phyloP scores from a whole-genome alignment of 2,888 invertebrate species.

The Drosophila ustulata region DNA sequence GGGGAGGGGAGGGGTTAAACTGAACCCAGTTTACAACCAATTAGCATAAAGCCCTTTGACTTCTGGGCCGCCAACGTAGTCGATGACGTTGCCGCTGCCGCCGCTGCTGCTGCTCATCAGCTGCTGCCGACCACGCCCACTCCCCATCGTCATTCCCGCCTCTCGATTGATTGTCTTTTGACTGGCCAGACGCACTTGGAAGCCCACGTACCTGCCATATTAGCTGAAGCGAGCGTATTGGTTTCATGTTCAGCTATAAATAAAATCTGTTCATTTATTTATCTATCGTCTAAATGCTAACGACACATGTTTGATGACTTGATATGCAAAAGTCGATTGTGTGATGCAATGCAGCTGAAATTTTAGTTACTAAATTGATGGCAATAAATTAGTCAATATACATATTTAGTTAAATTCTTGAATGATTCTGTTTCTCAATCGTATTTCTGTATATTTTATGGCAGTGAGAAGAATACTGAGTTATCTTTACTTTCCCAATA shows the following conservation, averaged over 20 bases:
- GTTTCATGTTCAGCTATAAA: not conserved
- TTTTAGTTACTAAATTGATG: too few relatives aligned
- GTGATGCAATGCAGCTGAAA: too few relatives aligned
- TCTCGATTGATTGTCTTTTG: conserved; percentile 41
- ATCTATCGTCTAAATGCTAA: not conserved
- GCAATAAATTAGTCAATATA: too few relatives aligned
- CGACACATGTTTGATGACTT: not conserved
- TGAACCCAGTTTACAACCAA: conserved; percentile 49
- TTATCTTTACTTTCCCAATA: too few relatives aligned
- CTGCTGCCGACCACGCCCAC: conserved; percentile 25
- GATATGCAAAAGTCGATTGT: too few relatives aligned
- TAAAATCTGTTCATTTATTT: not conserved
- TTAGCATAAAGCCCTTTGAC: conserved; percentile 72
- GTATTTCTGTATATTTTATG: too few relatives aligned
- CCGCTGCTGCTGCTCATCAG: conserved; percentile 23
- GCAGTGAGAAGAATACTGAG: too few relatives aligned
- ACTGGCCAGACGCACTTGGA: conserved; percentile 14
- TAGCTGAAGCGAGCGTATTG: not conserved
- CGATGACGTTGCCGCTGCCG: conserved; percentile 38
- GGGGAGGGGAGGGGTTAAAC: not conserved
- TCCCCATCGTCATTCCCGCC: conserved; percentile 3
- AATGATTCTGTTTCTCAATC: too few relatives aligned
- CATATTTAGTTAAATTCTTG: too few relatives aligned
- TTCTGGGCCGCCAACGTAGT: conserved; percentile 44
- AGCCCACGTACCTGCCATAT: conserved; percentile 12